Percentiles rank a stretch among this genome's conserved stretches.
phyloP scores from a whole-genome alignment of 2,888 invertebrate species.

The Orthosia gothica region DNA sequence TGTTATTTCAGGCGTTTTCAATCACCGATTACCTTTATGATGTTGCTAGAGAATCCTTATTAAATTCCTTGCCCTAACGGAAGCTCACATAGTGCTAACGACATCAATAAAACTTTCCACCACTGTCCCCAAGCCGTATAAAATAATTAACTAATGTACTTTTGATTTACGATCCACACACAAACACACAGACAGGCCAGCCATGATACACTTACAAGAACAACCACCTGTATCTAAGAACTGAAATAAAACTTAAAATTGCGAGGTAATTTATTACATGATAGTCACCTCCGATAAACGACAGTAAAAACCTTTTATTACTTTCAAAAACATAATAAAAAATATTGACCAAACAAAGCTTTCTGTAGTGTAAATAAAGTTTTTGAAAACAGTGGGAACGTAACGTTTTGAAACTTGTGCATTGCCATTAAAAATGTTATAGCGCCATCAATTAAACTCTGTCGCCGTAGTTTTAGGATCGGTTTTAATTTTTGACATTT shows the following conservation, averaged over 20 bases:
- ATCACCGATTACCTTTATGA: not conserved
- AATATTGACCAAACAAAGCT: conserved; percentile 81
- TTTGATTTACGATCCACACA: conserved; percentile 55
- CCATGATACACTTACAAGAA: conserved; percentile 4
- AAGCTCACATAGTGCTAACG: conserved; percentile 27
- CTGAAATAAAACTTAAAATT: conserved; percentile 70
- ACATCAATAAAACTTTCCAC: conserved; percentile 50
- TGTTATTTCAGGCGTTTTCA: not conserved
- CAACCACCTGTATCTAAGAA: conserved; percentile 57
- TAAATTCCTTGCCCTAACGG: not conserved
- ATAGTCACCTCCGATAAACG: conserved; percentile 76
- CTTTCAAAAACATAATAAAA: conserved; percentile 84
- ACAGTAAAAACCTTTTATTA: conserved; percentile 79
- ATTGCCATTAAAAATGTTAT: conserved; percentile 87
- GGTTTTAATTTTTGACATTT: conserved; percentile 87
- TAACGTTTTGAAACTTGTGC: conserved; percentile 75
- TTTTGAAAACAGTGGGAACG: conserved; percentile 82
- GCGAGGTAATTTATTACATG: conserved; percentile 73
- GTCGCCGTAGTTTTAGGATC: conserved; percentile 84
- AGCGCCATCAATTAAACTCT: conserved; percentile 84
- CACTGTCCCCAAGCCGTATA: conserved; percentile 23
- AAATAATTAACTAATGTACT: conserved; percentile 60
- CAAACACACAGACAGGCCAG: too few relatives aligned
- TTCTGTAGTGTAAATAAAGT: conserved; percentile 82
- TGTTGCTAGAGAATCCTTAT: not conserved